These are phyloP conservation scores for Amiota communis DNA, from an alignment of 2,888 invertebrate species.

Conservation along the genomic window DNA sequence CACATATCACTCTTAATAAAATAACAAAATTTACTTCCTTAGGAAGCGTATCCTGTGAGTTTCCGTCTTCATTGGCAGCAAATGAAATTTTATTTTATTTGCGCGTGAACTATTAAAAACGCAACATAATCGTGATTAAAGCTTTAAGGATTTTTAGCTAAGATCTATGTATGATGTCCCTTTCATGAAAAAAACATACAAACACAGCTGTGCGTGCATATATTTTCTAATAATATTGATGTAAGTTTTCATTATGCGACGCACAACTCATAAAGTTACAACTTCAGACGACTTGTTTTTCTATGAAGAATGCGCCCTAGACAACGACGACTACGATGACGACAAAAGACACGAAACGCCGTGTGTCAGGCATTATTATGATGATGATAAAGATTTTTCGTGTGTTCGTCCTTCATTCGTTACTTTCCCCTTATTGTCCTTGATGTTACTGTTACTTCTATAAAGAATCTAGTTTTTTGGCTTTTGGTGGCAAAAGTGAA, in stretches of 20 bases:
- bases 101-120: conserved; percentile 14
- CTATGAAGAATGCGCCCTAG: not conserved
- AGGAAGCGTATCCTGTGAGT: conserved; percentile 26
- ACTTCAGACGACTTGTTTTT: not conserved
- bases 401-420: not conserved
- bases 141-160: not conserved
- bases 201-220: conserved; percentile 53
- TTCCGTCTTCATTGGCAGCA: not conserved
- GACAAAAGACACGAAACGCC: not conserved
- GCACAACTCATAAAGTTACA: conserved; percentile 26
- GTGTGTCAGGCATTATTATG: conserved; percentile 16
- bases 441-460: no score
- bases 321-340: not conserved
- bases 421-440: not conserved
- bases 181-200: no score
- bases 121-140: not conserved
- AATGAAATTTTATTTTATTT: conserved; percentile 17
- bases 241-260: conserved; percentile 63
- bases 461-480: not conserved
- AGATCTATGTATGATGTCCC: conserved; percentile 5
- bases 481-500: conserved; percentile 35
- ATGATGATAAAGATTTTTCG: conserved; percentile 17
- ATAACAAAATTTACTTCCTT: conserved; percentile 64
- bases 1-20: conserved; percentile 65
- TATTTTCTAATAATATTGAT: conserved; percentile 61